Conservation (phyloP, 1,140 invertebrate genomes). For the Drosophila pseudoobscura region DNA sequence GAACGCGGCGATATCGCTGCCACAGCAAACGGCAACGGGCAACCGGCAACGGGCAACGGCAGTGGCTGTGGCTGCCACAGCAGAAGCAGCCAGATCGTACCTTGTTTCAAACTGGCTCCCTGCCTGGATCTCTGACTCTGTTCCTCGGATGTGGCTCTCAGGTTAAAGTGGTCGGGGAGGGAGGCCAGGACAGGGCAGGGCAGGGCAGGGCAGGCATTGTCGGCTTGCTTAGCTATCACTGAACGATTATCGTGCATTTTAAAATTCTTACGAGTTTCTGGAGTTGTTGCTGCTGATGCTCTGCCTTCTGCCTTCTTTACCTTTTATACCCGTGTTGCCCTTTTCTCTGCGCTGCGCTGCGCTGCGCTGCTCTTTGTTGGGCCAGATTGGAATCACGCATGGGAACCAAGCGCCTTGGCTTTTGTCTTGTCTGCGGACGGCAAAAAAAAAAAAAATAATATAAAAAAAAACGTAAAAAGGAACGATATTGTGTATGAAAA, state of each 20-base stretch:
- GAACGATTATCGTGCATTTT: conserved; percentile 83
- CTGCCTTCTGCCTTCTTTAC: conserved; percentile 50
- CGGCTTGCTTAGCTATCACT: conserved; percentile 83
- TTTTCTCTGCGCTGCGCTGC: conserved; percentile 60
- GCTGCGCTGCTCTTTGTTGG: conserved; percentile 38
- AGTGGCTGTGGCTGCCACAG: conserved; percentile 27
- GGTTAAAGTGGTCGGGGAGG: conserved; percentile 66
- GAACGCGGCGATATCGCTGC: conserved; percentile 79
- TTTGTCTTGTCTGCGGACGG: conserved; percentile 71
- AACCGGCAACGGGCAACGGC: conserved; percentile 22
- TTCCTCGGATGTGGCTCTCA: conserved; percentile 16
- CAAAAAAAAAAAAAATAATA: conserved; percentile 28
- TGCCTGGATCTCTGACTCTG: conserved; percentile 25
- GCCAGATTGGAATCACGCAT: conserved; percentile 77
- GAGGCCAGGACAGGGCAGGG: not conserved
- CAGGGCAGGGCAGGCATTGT: conserved; percentile 56
- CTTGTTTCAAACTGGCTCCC: conserved; percentile 79
- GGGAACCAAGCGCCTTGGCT: conserved; percentile 77
- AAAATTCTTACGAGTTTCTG: conserved; percentile 83
- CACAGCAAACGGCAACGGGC: conserved; percentile 19
- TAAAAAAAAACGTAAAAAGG: not conserved
- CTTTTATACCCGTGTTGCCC: conserved; percentile 66
- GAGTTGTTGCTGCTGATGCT: conserved; percentile 7
- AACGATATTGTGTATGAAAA: conserved; percentile 25
- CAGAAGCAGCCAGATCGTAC: conserved; percentile 49